Evolutionary conservation across 2,113 vertebrate genomes (phyloP), one percentile per base, ranked within the genome.

Genomic region (Ctenodactylus gundi): DNA sequence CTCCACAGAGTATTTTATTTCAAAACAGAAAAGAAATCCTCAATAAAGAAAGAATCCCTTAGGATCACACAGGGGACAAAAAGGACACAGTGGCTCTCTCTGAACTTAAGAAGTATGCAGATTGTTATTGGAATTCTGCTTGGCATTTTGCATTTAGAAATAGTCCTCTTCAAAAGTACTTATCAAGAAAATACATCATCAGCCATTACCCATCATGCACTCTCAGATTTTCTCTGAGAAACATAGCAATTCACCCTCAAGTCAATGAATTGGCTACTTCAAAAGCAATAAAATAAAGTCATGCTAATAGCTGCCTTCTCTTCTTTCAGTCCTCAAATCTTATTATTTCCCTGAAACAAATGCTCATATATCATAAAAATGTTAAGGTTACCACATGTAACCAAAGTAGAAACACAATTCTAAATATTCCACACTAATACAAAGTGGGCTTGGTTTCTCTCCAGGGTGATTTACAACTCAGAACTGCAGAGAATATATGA

Each of bases 321-420:
- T 96, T 95, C 93, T 90, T 91, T 78, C 58, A 89, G 64, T 57
- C 68, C 36, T 92, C 67, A 93, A 31, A 90, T 75, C n/a, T 64
- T 83, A 88, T 64, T 86, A 64, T 96, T 95, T 93, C 83, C 62
- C 88, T 55, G 73, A 90, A 96, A 90, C 60, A 93, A 95, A 90
- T 46, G 90, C 25, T 95, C 39, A 92, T 21, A 88, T 85, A 87
- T 68, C 67, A 92, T 27, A 82, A 95, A 94, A 90, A 53, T n/a
- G 58, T 62, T 93, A 51, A 91, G 6, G 21, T 58, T 86, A 46
- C 6, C 67, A 7, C 34, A 88, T 76, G 95, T 77, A 88, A 93
- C 51, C 53, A 88, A 75, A 90, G 62, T 9, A 76, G 68, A 6
- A 91, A 62, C 60, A 13, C 57, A 87, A 73, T 90, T 77, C 46